Conservation (phyloP, 2,113 vertebrate species). For the Oceanites oceanicus region DNA sequence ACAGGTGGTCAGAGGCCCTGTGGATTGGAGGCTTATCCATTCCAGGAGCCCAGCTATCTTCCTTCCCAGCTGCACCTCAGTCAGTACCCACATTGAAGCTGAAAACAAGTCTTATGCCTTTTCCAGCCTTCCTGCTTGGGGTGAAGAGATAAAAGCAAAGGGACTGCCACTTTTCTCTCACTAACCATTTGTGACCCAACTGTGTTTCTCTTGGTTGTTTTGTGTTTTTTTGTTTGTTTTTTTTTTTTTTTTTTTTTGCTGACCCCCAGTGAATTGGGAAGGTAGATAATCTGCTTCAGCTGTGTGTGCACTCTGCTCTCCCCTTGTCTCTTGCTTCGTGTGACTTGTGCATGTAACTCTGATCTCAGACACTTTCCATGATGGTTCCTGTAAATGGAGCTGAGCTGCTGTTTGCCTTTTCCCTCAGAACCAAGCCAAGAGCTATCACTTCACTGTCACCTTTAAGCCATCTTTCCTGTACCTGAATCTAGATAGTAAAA, state of each 20-base stretch:
- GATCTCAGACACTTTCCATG: conserved; percentile 55
- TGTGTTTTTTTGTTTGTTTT: neutral
- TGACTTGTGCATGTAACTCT: conserved; percentile 68
- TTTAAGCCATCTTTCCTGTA: neutral
- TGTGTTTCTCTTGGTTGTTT: conserved; percentile 54
- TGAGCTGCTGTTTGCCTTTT: conserved; percentile 57
- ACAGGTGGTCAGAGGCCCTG: neutral
- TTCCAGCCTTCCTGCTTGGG: neutral
- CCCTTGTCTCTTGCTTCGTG: conserved; percentile 45
- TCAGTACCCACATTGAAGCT: neutral
- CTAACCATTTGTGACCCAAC: conserved; percentile 46
- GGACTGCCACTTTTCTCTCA: neutral
- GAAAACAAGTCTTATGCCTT: neutral
- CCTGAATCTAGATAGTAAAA: neutral
- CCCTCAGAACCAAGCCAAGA: conserved; percentile 48
- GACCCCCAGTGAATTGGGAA: conserved; percentile 72
- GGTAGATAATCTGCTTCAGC: conserved; percentile 70
- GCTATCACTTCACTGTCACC: conserved; percentile 46
- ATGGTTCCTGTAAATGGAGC: conserved; percentile 13
- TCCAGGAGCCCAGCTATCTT: neutral
- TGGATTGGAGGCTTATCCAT: neutral
- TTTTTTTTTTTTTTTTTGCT: conserved; percentile 23
- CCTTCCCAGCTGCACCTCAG: neutral
- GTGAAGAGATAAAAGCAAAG: neutral
- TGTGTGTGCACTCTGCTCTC: conserved; percentile 52